Percentiles rank a stretch among this genome's conserved stretches.
These are phyloP conservation scores for Megalonaias nervosa DNA, from an alignment of 1,140 invertebrate species.

Conservation along the genomic window DNA sequence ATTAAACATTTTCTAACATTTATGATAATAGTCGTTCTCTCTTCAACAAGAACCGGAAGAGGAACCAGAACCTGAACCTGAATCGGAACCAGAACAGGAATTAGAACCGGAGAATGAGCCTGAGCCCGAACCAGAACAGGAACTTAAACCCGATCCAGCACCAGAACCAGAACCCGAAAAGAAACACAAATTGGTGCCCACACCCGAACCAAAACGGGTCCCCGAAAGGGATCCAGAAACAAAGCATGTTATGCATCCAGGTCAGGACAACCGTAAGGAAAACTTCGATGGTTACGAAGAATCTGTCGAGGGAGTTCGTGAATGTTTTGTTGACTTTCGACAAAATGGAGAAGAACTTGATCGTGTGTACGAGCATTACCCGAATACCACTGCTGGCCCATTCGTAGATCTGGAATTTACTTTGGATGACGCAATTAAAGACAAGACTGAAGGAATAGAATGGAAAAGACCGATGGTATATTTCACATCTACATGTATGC, in stretches of 20 bases:
- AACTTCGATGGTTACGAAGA: not conserved
- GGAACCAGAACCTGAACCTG: not conserved
- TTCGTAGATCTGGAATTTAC: constrained; percentile 23
- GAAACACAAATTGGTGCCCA: too few species aligned
- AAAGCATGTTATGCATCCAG: too few species aligned
- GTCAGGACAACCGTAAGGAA: too few species aligned
- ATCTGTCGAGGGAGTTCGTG: constrained; percentile 8
- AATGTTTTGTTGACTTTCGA: constrained; percentile 15
- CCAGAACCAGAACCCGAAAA: too few species aligned
- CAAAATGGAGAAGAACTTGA: constrained; percentile 18
- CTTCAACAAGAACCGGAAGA: not conserved
- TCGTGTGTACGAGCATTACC: constrained; percentile 1
- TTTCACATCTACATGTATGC: not conserved
- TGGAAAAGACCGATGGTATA: constrained; percentile 28
- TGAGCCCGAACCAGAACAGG: constrained; percentile 4
- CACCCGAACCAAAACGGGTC: too few species aligned
- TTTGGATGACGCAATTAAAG: constrained; percentile 19
- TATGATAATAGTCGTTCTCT: too few species aligned
- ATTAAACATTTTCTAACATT: too few species aligned
- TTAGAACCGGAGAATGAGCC: not conserved
- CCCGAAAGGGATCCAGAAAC: too few species aligned
- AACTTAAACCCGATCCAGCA: not conserved
- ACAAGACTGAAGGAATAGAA: constrained; percentile 2
- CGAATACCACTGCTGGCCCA: constrained; percentile 1
- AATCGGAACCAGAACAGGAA: constrained; percentile 6